These are phyloP conservation scores for Melospiza melodia DNA, from an alignment of 2,113 vertebrate species.

Conservation along the genomic window DNA sequence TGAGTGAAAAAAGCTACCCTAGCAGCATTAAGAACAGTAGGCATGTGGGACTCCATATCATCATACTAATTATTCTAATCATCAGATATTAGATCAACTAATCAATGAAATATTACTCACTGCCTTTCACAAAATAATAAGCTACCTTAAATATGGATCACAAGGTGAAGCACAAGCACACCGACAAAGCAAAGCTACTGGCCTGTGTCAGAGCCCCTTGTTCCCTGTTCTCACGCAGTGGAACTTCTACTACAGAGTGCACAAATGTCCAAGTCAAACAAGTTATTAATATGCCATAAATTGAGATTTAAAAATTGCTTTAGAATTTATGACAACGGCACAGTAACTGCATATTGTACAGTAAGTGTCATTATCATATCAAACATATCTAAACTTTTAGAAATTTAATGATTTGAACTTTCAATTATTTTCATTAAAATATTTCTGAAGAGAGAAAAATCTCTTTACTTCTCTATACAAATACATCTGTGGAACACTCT, in stretches of 20 bases:
- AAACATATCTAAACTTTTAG: neutral
- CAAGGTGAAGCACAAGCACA: neutral
- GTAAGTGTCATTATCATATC: neutral
- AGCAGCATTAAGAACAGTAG: neutral
- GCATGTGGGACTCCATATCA: neutral
- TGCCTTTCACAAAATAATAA: neutral
- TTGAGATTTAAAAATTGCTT: neutral
- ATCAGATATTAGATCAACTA: neutral
- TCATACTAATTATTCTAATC: neutral
- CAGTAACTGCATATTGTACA: neutral
- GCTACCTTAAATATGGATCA: neutral
- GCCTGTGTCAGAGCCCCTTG: neutral
- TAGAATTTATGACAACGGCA: neutral
- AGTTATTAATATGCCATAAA: neutral
- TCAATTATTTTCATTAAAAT: neutral
- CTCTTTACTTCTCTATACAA: neutral
- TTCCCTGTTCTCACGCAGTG: neutral
- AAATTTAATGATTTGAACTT: neutral
- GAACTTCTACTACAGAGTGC: neutral
- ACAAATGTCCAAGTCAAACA: neutral
- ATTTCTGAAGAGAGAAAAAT: neutral
- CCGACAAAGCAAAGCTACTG: neutral
- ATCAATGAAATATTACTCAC: neutral
- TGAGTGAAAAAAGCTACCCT: neutral
- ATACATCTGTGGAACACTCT: neutral